Base-by-base conservation (phyloP, 2,888 invertebrate species). In the Microctonus aethiopoides region DNA sequence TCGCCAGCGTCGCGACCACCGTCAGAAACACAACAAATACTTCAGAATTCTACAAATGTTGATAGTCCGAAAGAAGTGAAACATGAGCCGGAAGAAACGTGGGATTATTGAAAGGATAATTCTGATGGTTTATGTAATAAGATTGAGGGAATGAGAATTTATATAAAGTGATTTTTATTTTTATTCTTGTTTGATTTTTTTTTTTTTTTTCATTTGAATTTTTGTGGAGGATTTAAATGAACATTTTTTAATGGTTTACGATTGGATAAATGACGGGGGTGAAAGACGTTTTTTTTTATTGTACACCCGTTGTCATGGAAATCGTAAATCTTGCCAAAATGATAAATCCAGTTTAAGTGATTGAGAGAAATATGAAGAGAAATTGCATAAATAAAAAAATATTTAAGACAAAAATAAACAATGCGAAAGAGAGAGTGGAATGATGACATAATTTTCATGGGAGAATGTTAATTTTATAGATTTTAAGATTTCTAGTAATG, bases 41-140 rank as follows among this genome's bases (percentile, higher is more conserved):
- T 70, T 13, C 80, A 81, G 29, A 68, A 29, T 32, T 76, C 78
- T 32, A n/a, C n/a, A n/a, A n/a, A n/a, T n/a, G 84, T 80, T 5
- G 82, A 78, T 13, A 83, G 82, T 69, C 83, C 84, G 9, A 85
- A 85, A 68, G 82, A 84, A 29, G 84, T 86, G 32, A 86, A 86
- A 65, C 83, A 84, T 75, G 86, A 86, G 57, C 86, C 86, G 4
- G 86, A 86, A 22, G 86, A 86, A 71, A 72, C 85, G 73, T 86
- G 86, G 86, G 86, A 86, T 71, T 86, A 86, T 68, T 86, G 78
- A 77, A 72, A 32, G 41, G 34, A 52, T 64, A 41, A n/a, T n/a
- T n/a, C n/a, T n/a, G n/a, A n/a, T 68, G 56, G 52, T 63, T 26
- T 32, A 60, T 67, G 20, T 46, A 62, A 29, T 57, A 22, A n/a